Conservation (phyloP, 2,797 vertebrate genomes). For the Monodelphis domestica region DNA sequence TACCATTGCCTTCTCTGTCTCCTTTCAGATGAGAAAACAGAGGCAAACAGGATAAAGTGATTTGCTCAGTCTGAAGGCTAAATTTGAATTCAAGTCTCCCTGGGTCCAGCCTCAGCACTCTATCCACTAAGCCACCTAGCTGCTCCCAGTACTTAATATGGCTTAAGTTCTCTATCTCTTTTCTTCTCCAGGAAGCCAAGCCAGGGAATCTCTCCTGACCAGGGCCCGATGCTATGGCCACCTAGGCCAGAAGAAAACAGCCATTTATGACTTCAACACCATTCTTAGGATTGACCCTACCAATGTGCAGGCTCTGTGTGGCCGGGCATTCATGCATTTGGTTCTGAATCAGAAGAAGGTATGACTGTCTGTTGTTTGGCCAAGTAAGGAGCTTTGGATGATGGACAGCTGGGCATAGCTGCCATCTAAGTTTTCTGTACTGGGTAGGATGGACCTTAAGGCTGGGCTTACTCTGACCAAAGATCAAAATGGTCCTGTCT, state of each 20-base stretch:
- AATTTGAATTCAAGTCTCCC: no score
- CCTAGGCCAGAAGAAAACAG: slow-evolving; percentile 94
- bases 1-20: no score
- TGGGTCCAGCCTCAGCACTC: no score
- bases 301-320: slow-evolving; percentile 91
- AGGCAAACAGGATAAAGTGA: no score
- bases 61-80: no score
- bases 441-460: not conserved
- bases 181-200: slow-evolving; percentile 86
- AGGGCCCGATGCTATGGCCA: slow-evolving; percentile 92
- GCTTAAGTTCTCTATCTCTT: not conserved
- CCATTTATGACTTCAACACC: slow-evolving; percentile 94
- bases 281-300: slow-evolving; percentile 89
- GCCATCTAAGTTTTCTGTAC: not conserved
- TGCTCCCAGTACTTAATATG: not conserved
- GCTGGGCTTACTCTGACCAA: not conserved
- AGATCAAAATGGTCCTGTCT: not conserved
- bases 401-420: not conserved
- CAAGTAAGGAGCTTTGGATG: not conserved
- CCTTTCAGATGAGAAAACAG: no score
- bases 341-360: slow-evolving; percentile 93
- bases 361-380: not conserved
- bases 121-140: no score
- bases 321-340: slow-evolving; percentile 91
- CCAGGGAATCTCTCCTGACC: slow-evolving; percentile 89